Evolutionary conservation across 2,113 vertebrate species (phyloP).

Genomic region (Emydocephalus ijimae): DNA sequence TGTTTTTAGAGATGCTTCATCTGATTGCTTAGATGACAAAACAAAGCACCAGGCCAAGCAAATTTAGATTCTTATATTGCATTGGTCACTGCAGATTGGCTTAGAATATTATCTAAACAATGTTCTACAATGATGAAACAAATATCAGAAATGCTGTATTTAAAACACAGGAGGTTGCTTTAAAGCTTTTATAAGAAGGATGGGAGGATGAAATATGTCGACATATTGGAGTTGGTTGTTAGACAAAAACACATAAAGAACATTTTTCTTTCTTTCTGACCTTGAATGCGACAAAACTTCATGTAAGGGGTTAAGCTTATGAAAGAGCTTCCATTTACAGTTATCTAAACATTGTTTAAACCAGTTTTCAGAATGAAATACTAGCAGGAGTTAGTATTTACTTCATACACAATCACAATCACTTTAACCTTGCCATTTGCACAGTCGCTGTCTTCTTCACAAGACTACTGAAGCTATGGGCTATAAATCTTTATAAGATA

Average conservation of each 20-base stretch:
- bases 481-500: conserved; percentile 76
- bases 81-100: conserved; percentile 69
- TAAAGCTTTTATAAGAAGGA: conserved; percentile 26
- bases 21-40: conserved; percentile 70
- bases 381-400: conserved; percentile 76
- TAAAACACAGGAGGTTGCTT: conserved; percentile 41
- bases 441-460: conserved; percentile 71
- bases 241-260: conserved; percentile 47
- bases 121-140: conserved; percentile 61
- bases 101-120: conserved; percentile 66
- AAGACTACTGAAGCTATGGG: conserved; percentile 64
- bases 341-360: conserved; percentile 72
- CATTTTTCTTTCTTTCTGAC: conserved; percentile 69
- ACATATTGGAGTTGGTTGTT: conserved; percentile 58
- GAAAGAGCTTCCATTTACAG: conserved; percentile 72
- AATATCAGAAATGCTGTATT: conserved; percentile 27
- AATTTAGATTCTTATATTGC: conserved; percentile 64
- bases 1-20: conserved; percentile 66
- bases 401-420: conserved; percentile 68
- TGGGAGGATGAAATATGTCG: conserved; percentile 32
- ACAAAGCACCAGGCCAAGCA: conserved; percentile 64
- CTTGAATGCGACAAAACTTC: conserved; percentile 73
- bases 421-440: conserved; percentile 77
- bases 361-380: conserved; percentile 75
- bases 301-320: conserved; percentile 60